These are phyloP conservation scores for Dromococcyx pavoninus DNA, from an alignment of 2,797 vertebrate genomes.

Conservation along the genomic window DNA sequence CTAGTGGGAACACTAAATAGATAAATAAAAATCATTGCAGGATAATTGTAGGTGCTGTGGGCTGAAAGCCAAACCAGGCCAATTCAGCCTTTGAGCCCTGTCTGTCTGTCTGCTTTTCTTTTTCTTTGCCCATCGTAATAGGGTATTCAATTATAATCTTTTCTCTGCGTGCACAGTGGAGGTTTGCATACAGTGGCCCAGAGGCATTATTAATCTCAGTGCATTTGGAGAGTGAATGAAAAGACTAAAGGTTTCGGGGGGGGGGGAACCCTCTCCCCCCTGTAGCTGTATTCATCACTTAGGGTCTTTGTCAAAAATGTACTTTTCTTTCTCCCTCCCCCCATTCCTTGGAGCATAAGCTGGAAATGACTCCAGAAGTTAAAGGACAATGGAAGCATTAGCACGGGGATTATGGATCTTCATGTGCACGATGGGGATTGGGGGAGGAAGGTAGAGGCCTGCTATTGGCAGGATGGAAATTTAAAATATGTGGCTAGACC, in stretches of 20 bases:
- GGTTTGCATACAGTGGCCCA: constrained; percentile 75
- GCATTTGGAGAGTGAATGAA: constrained; percentile 73
- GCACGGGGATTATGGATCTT: constrained; percentile 51
- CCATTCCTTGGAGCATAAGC: constrained; percentile 54
- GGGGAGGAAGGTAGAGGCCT: background rate
- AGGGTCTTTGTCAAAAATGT: constrained; percentile 70
- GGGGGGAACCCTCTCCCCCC: constrained; percentile 30
- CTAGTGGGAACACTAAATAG: constrained; percentile 71
- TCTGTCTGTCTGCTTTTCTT: constrained; percentile 61
- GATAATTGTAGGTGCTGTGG: constrained; percentile 74
- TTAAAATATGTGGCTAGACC: background rate
- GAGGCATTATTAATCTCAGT: constrained; percentile 73
- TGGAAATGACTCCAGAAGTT: constrained; percentile 60
- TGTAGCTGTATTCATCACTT: constrained; percentile 72
- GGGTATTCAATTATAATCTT: constrained; percentile 77
- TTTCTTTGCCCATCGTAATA: constrained; percentile 68
- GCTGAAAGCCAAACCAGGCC: constrained; percentile 69
- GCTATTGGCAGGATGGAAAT: background rate
- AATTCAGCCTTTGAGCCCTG: constrained; percentile 62
- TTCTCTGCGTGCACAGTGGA: constrained; percentile 68
- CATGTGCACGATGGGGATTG: constrained; percentile 10
- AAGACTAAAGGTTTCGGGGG: constrained; percentile 55
- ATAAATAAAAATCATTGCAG: constrained; percentile 75
- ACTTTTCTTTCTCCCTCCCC: constrained; percentile 48
- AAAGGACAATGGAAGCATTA: constrained; percentile 58